A percentile compares a stretch with the other conserved stretches of the same genome.
Evolutionary conservation across 37 sponge, comb jelly and placozoan genomes (phyloP).

Genomic region (Haliclona indistincta): DNA sequence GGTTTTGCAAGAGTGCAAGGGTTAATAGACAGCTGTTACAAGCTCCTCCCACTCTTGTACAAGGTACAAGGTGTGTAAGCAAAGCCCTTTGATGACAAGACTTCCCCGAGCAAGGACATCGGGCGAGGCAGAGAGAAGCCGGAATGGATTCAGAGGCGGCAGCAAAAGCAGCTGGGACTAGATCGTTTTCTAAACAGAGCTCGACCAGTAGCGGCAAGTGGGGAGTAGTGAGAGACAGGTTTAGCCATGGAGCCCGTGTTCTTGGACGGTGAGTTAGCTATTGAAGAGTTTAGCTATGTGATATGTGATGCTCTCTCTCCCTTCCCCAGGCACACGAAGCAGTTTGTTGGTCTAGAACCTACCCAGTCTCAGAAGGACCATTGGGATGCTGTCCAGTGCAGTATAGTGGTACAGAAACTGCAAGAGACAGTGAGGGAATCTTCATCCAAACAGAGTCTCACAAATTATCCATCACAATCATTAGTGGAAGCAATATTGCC

Average conservation of each 20-base stretch:
- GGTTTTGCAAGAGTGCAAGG: neutral
- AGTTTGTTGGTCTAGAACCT: conserved; percentile 44
- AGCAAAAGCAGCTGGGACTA: neutral
- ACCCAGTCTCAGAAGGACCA: conserved; percentile 12
- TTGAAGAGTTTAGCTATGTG: neutral
- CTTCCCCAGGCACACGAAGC: conserved; percentile 12
- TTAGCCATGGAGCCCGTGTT: neutral
- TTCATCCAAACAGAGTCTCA: neutral
- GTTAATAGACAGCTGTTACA: too few species aligned
- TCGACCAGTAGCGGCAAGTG: neutral
- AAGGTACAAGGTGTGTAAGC: neutral
- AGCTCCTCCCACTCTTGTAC: too few species aligned
- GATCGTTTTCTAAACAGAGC: neutral
- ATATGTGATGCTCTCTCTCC: neutral
- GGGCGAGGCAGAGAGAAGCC: neutral
- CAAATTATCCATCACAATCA: neutral
- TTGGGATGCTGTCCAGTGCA: conserved; percentile 37
- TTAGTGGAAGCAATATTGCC: conserved; percentile 1
- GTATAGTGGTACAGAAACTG: neutral
- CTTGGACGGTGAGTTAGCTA: conserved; percentile 5
- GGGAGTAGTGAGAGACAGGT: neutral
- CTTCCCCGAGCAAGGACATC: neutral
- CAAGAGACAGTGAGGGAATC: neutral
- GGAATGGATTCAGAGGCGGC: neutral
- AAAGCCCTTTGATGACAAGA: neutral